Evolutionary conservation across 2,797 vertebrate genomes (phyloP), one percentile per base, ranked within the genome.

Genomic region (Sebastes trivittatus): DNA sequence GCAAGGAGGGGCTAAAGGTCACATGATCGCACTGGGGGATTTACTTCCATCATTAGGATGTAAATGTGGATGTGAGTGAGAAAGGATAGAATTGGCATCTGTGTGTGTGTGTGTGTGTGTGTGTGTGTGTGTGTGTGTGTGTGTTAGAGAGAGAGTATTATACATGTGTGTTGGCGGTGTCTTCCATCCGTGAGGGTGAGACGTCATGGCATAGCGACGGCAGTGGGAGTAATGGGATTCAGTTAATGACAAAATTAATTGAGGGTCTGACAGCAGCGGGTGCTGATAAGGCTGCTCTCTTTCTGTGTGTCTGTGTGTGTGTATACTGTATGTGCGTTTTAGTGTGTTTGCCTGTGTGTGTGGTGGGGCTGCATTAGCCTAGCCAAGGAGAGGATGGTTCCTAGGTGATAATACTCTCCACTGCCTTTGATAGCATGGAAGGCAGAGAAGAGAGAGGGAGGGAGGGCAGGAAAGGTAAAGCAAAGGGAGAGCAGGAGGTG

Each of bases 241-340:
- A 25, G 84, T 92, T 93, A 91, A 93, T 89, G 87, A 93, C 86
- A 58, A 90, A 92, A 93, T 90, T 89, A 93, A 93, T 89, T 89
- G 89, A 90, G 77, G 82, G 77, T 82, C 81, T 85, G 88, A 93
- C 66, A 67, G 82, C 79, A 82, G 82, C 23, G 8, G 79, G 42
- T 13, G 13, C 89, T 74, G 91, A 93, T 94, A 91, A 90, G 81
- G 67, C 81, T 72, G 55, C 49, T 79, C 9, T 22, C 11, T 83
- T 52, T 76, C 36, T 46, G 30, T 67, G 23, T 27, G 55, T 58
- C 23, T 23, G 62, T 84, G 83, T 30, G 62, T 42, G 22, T 63
- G 11, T 42, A 16, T 11, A 4, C 13, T 38, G 22, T 70, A 22
- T 78, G 10, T 71, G 60, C 82, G 76, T 42, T 42, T 16, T 42